phyloP scores from a whole-genome alignment of 23 tunicate genomes.

The Diplosoma virens region DNA sequence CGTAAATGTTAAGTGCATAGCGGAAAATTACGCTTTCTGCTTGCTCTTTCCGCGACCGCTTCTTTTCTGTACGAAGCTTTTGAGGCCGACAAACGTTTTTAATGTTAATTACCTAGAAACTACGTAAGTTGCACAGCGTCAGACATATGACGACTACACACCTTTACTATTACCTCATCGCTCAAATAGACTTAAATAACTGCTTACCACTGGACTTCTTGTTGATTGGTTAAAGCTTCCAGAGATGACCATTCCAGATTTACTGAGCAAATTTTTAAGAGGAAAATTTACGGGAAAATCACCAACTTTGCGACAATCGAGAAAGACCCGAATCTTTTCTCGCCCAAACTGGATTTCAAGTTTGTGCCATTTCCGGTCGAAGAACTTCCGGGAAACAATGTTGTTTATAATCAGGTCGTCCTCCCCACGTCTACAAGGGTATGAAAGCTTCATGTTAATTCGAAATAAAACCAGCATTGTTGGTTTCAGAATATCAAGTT shows the following conservation, averaged over 20 bases:
- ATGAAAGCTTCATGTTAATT: background rate
- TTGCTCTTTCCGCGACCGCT: no score
- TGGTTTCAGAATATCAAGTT: no score
- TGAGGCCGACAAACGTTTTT: no score
- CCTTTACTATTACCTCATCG: no score
- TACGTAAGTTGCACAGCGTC: no score
- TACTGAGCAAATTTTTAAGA: background rate
- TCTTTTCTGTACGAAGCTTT: no score
- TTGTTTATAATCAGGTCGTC: constrained; percentile 5
- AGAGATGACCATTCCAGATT: constrained; percentile 28
- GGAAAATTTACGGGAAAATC: constrained; percentile 13
- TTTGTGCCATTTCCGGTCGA: constrained; percentile 53
- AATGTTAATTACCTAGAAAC: no score
- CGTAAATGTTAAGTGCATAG: no score
- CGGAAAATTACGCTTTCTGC: no score
- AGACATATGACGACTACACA: no score
- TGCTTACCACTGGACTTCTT: constrained; percentile 39
- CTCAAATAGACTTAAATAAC: no score
- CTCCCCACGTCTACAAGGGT: background rate
- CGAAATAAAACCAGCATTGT: no score
- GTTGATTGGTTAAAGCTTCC: background rate
- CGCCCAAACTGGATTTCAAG: constrained; percentile 36
- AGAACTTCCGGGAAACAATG: constrained; percentile 4
- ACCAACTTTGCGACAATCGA: constrained; percentile 51
- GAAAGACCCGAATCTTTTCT: constrained; percentile 6